phyloP scores from a whole-genome alignment of 2,113 vertebrate species.

The Bubalus kerabau region DNA sequence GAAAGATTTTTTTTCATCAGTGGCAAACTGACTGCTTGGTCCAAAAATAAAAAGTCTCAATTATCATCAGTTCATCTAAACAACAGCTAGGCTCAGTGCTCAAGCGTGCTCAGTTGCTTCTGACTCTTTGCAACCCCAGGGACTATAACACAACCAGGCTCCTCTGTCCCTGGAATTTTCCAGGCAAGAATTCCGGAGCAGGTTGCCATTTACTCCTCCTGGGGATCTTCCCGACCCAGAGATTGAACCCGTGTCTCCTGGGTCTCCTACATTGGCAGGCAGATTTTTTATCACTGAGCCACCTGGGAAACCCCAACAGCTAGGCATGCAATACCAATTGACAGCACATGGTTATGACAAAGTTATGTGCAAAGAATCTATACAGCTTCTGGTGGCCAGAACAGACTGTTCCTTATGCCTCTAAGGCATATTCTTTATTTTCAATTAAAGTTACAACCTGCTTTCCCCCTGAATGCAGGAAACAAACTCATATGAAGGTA shows the following conservation, averaged over 20 bases:
- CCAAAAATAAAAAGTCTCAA: neutral
- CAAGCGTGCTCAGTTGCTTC: neutral
- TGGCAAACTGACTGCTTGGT: constrained; percentile 69
- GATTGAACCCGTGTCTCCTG: neutral
- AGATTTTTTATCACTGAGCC: neutral
- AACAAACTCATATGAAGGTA: neutral
- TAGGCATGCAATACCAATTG: constrained; percentile 46
- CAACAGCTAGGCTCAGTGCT: constrained; percentile 21
- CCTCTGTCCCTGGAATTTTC: neutral
- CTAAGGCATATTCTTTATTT: neutral
- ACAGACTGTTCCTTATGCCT: neutral
- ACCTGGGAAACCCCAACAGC: neutral
- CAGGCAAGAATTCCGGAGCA: neutral
- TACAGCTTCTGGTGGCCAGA: neutral
- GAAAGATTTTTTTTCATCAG: constrained; percentile 54
- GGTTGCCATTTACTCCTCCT: neutral
- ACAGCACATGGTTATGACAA: constrained; percentile 46
- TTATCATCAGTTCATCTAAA: constrained; percentile 51
- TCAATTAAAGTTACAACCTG: neutral
- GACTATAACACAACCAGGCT: neutral
- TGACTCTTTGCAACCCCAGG: neutral
- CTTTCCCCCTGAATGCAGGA: neutral
- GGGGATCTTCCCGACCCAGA: neutral
- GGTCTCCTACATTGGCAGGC: neutral
- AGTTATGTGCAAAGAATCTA: neutral